phyloP scores from a whole-genome alignment of 2,797 vertebrate genomes.

The Lithobates pipiens region DNA sequence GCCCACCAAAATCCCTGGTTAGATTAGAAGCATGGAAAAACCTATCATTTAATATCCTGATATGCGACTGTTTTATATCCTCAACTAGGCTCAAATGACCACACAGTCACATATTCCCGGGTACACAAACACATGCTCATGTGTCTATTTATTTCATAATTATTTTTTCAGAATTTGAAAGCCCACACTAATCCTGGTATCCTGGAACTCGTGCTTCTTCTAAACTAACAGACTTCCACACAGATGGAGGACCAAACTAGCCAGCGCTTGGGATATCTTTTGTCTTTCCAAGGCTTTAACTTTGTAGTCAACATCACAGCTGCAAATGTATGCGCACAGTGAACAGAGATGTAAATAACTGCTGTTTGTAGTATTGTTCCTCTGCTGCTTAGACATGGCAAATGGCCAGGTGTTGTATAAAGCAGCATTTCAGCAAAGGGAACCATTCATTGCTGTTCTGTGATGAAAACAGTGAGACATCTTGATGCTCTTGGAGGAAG shows the following conservation, averaged over 20 bases:
- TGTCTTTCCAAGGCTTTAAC: slow-evolving; percentile 22
- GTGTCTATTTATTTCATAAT: no score
- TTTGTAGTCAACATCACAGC: slow-evolving; percentile 20
- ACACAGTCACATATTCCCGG: no score
- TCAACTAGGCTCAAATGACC: no score
- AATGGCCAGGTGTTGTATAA: background rate
- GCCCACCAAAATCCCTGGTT: no score
- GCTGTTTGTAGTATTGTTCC: slow-evolving; percentile 18
- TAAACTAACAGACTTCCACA: background rate
- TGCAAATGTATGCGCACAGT: slow-evolving; percentile 29
- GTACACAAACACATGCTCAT: no score
- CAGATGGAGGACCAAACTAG: slow-evolving; percentile 22
- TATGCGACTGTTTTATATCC: no score
- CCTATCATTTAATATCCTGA: no score
- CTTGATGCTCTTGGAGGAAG: background rate
- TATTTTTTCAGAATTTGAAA: background rate
- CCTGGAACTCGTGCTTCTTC: background rate
- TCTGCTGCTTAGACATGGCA: slow-evolving; percentile 17
- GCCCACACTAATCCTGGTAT: background rate
- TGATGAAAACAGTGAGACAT: background rate
- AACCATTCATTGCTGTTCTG: slow-evolving; percentile 14
- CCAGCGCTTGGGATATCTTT: background rate
- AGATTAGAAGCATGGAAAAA: no score
- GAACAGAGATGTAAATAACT: slow-evolving; percentile 34
- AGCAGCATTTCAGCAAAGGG: slow-evolving; percentile 3